Evolutionary conservation across 1,140 invertebrate species (phyloP).

Genomic region (Aporrectodea caliginosa): DNA sequence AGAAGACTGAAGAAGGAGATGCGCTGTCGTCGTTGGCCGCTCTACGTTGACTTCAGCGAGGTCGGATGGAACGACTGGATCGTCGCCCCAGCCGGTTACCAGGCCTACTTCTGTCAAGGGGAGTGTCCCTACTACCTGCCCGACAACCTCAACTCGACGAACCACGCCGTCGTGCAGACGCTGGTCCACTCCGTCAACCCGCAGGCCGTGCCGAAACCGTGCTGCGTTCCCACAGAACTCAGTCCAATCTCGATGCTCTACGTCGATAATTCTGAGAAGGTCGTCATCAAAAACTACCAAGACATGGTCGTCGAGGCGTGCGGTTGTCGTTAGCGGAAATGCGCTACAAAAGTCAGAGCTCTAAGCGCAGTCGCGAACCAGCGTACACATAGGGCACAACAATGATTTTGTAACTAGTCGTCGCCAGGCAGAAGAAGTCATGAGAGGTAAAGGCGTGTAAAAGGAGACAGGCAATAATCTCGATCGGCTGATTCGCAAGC

Average conservation of each 20-base stretch:
- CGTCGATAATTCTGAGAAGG: constrained; percentile 63
- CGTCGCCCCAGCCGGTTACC: constrained; percentile 90
- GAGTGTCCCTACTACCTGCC: constrained; percentile 85
- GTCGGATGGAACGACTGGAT: constrained; percentile 99
- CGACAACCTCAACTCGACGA: constrained; percentile 88
- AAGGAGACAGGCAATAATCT: too few species aligned
- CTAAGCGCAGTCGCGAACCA: too few species aligned
- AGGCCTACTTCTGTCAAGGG: constrained; percentile 89
- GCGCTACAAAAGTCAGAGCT: background rate
- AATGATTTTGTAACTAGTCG: too few species aligned
- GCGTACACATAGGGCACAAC: too few species aligned
- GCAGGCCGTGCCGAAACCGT: constrained; percentile 63
- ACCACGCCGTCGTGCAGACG: constrained; percentile 95
- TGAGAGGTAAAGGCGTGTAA: too few species aligned
- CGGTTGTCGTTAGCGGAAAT: constrained; percentile 61
- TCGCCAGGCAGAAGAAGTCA: too few species aligned
- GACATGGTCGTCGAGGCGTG: constrained; percentile 68
- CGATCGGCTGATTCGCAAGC: too few species aligned
- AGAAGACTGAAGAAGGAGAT: background rate
- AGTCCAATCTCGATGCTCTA: constrained; percentile 64
- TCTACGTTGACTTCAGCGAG: constrained; percentile 89
- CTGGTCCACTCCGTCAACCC: constrained; percentile 82
- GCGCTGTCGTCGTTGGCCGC: constrained; percentile 36
- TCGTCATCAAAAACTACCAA: constrained; percentile 66
- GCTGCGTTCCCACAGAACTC: constrained; percentile 66